phyloP scores from a whole-genome alignment of 2,888 invertebrate species.

The Venustoraphidia nigricollis region DNA sequence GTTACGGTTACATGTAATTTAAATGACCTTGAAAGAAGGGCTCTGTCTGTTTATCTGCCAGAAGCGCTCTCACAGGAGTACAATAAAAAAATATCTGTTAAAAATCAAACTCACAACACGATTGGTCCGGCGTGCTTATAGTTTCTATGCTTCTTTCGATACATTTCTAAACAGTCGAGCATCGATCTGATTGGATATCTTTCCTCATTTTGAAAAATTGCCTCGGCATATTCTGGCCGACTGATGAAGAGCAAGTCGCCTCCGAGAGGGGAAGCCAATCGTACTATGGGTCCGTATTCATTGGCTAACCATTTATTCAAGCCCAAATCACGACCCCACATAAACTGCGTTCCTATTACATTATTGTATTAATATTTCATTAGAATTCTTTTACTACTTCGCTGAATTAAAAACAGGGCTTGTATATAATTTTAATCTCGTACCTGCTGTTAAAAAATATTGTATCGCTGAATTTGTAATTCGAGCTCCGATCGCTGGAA shows the following conservation, averaged over 20 bases:
- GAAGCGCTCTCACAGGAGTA: too few relatives aligned
- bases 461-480: conserved; percentile 36
- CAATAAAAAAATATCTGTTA: too few relatives aligned
- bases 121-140: conserved; percentile 38
- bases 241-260: conserved; percentile 45
- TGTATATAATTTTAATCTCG: conserved; percentile 12
- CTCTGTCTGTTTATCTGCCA: too few relatives aligned
- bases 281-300: conserved; percentile 47
- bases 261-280: conserved; percentile 46
- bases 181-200: conserved; percentile 41
- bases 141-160: conserved; percentile 38
- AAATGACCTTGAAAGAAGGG: too few relatives aligned
- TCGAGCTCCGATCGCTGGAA: conserved; percentile 47
- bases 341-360: conserved; percentile 24
- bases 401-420: too few relatives aligned
- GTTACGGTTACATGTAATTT: too few relatives aligned
- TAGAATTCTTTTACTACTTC: too few relatives aligned
- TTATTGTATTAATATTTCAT: too few relatives aligned
- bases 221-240: conserved; percentile 46
- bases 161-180: conserved; percentile 47
- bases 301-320: conserved; percentile 31
- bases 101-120: conserved; percentile 29
- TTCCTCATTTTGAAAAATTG: conserved; percentile 44
- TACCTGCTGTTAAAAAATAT: conserved; percentile 34
- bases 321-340: conserved; percentile 29